Conservation (phyloP, 2,113 vertebrate species). For the Hipposideros armiger region DNA sequence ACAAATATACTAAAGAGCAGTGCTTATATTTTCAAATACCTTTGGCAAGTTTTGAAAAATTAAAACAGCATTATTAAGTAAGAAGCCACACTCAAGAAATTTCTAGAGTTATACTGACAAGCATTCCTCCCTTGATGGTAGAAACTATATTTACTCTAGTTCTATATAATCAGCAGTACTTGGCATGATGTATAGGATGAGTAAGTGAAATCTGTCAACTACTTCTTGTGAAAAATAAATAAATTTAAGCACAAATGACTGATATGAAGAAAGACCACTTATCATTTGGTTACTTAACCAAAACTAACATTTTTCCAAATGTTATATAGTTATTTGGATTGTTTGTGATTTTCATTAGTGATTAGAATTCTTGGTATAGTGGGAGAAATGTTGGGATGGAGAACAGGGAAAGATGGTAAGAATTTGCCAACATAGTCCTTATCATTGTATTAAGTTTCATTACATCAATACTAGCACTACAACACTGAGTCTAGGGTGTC, state of each 20-base stretch:
- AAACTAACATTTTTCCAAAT: neutral
- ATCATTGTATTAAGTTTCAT: neutral
- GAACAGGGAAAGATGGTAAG: neutral
- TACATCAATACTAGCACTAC: neutral
- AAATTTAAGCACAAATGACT: neutral
- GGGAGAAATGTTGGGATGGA: neutral
- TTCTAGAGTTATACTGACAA: neutral
- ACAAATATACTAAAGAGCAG: neutral
- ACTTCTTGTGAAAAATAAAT: neutral
- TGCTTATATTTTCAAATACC: conserved; percentile 29
- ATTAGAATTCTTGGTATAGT: neutral
- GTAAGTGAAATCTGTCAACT: neutral
- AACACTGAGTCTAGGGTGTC: neutral
- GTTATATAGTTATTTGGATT: neutral
- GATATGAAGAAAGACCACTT: neutral
- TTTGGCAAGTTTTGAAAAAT: conserved; percentile 1
- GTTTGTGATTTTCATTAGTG: neutral
- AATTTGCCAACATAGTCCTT: neutral
- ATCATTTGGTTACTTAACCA: neutral
- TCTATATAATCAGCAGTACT: neutral
- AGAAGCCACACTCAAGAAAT: neutral
- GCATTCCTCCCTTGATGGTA: neutral
- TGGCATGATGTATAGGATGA: neutral
- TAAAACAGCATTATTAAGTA: neutral
- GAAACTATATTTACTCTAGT: neutral